These are phyloP conservation scores for Parauchenoglanis punctatus DNA, from an alignment of 2,797 vertebrate genomes.

Conservation along the genomic window DNA sequence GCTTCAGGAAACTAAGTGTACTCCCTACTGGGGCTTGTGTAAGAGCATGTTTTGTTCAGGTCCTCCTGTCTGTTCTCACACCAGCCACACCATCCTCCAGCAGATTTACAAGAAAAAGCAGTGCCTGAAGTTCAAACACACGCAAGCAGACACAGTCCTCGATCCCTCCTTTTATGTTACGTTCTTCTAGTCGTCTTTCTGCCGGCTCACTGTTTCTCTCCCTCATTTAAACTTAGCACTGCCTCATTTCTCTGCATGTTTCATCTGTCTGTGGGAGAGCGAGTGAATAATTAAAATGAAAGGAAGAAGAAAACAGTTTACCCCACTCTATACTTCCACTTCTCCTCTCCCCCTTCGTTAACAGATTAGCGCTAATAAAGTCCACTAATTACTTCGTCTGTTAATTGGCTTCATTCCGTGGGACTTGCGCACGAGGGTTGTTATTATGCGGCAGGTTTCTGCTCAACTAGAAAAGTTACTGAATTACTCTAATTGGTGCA, in stretches of 20 bases:
- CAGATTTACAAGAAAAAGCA: slow-evolving; percentile 3
- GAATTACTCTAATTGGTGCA: slow-evolving; percentile 74
- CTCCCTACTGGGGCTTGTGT: slow-evolving; percentile 13
- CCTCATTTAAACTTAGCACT: slow-evolving; percentile 30
- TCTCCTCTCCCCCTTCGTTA: slow-evolving; percentile 65
- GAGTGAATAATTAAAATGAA: slow-evolving; percentile 58
- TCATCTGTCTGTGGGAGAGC: slow-evolving; percentile 53
- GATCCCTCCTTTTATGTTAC: slow-evolving; percentile 11
- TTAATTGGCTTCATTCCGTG: slow-evolving; percentile 72
- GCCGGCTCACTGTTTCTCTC: neutral
- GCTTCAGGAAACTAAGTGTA: neutral
- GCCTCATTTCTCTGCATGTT: slow-evolving; percentile 40
- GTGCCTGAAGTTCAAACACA: slow-evolving; percentile 13
- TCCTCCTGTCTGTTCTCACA: slow-evolving; percentile 32
- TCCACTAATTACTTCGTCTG: slow-evolving; percentile 69
- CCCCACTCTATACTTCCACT: slow-evolving; percentile 29
- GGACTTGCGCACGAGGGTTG: slow-evolving; percentile 61
- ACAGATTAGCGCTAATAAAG: slow-evolving; percentile 73
- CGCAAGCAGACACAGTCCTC: slow-evolving; percentile 29
- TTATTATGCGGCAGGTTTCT: slow-evolving; percentile 71
- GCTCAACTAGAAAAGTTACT: slow-evolving; percentile 74
- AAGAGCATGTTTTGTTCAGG: slow-evolving; percentile 61
- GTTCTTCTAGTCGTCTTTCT: slow-evolving; percentile 39
- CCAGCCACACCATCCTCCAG: slow-evolving; percentile 37
- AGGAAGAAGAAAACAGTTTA: slow-evolving; percentile 47